Evolutionary conservation across 2,113 vertebrate genomes (phyloP).

Genomic region (Megaceryle maxima): DNA sequence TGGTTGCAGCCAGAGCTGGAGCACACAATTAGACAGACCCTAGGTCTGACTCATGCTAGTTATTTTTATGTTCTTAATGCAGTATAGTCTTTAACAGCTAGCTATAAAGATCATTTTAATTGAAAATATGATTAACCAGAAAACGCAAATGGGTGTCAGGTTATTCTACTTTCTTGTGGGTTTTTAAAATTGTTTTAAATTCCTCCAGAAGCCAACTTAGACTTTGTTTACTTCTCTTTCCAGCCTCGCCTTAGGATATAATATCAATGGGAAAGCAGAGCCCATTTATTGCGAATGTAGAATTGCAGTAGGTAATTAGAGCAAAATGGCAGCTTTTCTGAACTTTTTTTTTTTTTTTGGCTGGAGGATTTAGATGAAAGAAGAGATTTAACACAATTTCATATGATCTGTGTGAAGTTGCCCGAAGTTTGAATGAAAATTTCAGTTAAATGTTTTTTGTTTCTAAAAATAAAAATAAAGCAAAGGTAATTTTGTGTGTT

Average conservation of each 20-base stretch:
- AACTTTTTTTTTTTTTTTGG: not conserved
- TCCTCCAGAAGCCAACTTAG: conserved; percentile 17
- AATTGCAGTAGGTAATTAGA: conserved; percentile 12
- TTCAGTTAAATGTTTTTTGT: not conserved
- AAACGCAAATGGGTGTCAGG: not conserved
- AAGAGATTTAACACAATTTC: not conserved
- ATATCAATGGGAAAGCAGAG: conserved; percentile 47
- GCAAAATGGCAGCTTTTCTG: conserved; percentile 18
- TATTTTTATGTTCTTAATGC: not conserved
- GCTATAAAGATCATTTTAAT: conserved; percentile 14
- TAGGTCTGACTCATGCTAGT: not conserved
- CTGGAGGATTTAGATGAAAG: not conserved
- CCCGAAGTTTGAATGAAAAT: not conserved
- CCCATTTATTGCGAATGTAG: conserved; percentile 6
- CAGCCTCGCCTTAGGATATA: conserved; percentile 33
- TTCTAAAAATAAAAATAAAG: not conserved
- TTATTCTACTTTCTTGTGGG: conserved; percentile 16
- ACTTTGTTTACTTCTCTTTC: conserved; percentile 42
- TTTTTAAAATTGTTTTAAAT: not conserved
- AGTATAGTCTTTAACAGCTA: not conserved
- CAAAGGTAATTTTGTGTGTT: not conserved
- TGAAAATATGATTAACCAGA: conserved; percentile 33
- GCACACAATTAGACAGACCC: not conserved
- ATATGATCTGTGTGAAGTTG: not conserved
- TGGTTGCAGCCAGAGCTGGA: not conserved